phyloP scores from a whole-genome alignment of 2,888 invertebrate species.

The Tinea pellionella region DNA sequence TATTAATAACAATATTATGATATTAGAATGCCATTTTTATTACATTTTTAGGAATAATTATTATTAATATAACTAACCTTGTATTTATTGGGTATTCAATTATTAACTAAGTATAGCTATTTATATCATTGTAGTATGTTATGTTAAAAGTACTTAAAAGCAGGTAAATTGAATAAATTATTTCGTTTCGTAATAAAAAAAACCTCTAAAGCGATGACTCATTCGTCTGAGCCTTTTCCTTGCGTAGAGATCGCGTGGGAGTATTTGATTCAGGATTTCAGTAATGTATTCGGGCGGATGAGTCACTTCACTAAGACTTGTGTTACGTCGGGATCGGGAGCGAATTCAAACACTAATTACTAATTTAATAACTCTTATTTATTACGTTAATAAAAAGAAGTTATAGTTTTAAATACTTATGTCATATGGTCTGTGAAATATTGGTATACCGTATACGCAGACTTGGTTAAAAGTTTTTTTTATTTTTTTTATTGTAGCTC shows the following conservation, averaged over 20 bases:
- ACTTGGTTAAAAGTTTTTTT: no score
- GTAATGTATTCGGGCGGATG: not conserved
- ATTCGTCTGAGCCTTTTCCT: not conserved
- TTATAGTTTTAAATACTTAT: no score
- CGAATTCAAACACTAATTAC: no score
- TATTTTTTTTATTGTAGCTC: no score
- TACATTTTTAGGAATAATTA: not conserved
- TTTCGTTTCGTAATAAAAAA: not conserved
- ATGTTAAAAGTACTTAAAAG: not conserved
- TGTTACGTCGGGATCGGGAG: not conserved
- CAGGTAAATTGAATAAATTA: slow-evolving; percentile 1
- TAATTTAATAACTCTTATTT: no score
- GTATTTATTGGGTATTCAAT: not conserved
- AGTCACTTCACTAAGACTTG: not conserved
- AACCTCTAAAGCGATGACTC: not conserved
- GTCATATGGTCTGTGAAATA: no score
- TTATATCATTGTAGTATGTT: not conserved
- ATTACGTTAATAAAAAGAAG: no score
- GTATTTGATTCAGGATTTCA: slow-evolving; percentile 7
- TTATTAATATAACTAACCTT: not conserved
- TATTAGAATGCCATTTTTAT: no score
- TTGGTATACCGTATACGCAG: no score
- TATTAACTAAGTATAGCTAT: not conserved
- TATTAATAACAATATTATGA: no score
- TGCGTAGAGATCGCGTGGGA: slow-evolving; percentile 1